These are phyloP conservation scores for Muraenolepis orangiensis DNA, from an alignment of 2,797 vertebrate species.

Conservation along the genomic window DNA sequence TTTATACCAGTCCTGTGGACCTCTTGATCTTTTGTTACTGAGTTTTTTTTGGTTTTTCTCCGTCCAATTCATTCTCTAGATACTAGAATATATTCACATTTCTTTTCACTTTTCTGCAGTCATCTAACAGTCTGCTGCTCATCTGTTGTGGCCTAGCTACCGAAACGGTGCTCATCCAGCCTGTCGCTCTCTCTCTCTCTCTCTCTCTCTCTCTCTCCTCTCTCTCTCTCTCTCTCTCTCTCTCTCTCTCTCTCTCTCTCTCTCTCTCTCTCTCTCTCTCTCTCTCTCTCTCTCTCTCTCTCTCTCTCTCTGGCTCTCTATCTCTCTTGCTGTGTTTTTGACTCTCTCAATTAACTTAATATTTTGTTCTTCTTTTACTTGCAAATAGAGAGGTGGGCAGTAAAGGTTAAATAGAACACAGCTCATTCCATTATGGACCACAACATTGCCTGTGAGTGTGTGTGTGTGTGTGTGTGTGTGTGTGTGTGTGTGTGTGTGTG, in stretches of 20 bases:
- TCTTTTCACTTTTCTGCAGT: background rate
- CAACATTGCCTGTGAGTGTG: too few relatives aligned
- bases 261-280: background rate
- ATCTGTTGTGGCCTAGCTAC: background rate
- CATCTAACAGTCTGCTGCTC: conserved; percentile 1
- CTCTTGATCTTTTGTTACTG: background rate
- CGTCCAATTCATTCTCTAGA: background rate
- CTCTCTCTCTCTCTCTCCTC: too few relatives aligned
- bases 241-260: background rate
- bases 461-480: too few relatives aligned
- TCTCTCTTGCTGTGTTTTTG: background rate
- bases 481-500: too few relatives aligned
- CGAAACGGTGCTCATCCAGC: background rate
- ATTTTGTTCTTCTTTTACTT: background rate
- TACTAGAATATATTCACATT: background rate
- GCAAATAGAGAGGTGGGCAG: background rate
- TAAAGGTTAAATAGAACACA: background rate
- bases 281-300: background rate
- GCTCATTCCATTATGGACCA: too few relatives aligned
- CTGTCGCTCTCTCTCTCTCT: background rate
- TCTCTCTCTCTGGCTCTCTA: conserved; percentile 2
- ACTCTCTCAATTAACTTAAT: conserved; percentile 8
- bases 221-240: background rate
- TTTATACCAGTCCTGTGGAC: background rate
- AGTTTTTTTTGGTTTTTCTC: background rate